phyloP scores from a whole-genome alignment of 2,888 invertebrate species.

The Polydesmus complanatus region DNA sequence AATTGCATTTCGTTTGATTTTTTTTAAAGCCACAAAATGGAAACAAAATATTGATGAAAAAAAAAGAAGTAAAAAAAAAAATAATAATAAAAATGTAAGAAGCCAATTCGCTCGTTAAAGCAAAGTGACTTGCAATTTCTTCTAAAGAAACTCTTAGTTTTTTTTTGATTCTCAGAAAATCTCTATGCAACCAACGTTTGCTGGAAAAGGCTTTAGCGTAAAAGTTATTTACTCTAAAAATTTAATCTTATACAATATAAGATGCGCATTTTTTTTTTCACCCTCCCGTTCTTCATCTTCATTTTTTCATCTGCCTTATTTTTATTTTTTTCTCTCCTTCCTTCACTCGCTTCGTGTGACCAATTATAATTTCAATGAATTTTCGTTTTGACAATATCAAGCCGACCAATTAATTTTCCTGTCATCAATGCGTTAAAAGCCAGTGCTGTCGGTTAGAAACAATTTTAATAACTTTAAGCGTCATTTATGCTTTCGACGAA shows the following conservation, averaged over 20 bases:
- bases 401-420: neutral
- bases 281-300: neutral
- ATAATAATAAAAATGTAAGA: neutral
- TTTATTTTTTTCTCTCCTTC: neutral
- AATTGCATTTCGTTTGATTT: neutral
- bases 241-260: no score
- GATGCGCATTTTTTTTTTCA: neutral
- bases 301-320: neutral
- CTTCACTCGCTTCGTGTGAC: neutral
- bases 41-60: neutral
- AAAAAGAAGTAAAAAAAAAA: neutral
- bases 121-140: neutral
- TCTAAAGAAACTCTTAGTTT: neutral
- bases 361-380: neutral
- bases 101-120: neutral
- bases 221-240: no score
- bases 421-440: neutral
- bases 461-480: neutral
- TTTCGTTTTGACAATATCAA: neutral
- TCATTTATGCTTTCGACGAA: neutral
- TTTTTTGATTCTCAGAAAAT: neutral
- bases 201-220: neutral
- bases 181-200: neutral
- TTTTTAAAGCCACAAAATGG: neutral
- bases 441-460: neutral